Conservation (phyloP, 2,113 vertebrate species). For the Hippopotamus amphibius region DNA sequence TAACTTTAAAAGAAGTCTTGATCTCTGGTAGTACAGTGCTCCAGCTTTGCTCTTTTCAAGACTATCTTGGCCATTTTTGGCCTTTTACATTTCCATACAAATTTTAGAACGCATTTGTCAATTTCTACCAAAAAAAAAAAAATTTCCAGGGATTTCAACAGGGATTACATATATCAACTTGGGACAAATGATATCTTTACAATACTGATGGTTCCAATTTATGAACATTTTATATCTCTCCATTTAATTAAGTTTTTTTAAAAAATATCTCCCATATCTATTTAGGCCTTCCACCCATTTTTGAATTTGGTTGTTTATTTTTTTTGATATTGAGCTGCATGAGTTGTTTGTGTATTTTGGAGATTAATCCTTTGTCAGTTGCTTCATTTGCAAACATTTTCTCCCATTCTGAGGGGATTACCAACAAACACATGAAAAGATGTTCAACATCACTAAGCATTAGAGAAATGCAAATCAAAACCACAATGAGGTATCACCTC, state of each 20-base stretch:
- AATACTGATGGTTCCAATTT: neutral
- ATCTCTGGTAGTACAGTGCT: neutral
- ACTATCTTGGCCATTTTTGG: neutral
- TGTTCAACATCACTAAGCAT: no score
- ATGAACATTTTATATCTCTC: neutral
- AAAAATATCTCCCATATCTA: neutral
- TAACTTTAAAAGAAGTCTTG: slow-evolving; percentile 21
- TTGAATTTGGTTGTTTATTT: no score
- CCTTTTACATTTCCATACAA: neutral
- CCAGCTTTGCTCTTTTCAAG: neutral
- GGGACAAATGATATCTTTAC: neutral
- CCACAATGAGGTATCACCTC: no score
- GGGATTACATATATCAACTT: neutral
- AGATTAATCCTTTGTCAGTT: no score
- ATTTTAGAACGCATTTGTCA: neutral
- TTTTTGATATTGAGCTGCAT: no score
- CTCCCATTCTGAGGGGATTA: no score
- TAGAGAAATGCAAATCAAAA: no score
- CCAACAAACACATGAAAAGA: no score
- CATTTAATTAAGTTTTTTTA: neutral
- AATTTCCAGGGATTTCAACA: neutral
- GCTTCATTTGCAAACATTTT: no score
- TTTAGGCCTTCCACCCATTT: no score
- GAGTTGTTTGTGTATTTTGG: no score
- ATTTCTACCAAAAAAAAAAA: neutral